Evolutionary conservation across 2,797 vertebrate genomes (phyloP), one percentile per base, ranked within the genome.

Genomic region (Clamator glandarius): DNA sequence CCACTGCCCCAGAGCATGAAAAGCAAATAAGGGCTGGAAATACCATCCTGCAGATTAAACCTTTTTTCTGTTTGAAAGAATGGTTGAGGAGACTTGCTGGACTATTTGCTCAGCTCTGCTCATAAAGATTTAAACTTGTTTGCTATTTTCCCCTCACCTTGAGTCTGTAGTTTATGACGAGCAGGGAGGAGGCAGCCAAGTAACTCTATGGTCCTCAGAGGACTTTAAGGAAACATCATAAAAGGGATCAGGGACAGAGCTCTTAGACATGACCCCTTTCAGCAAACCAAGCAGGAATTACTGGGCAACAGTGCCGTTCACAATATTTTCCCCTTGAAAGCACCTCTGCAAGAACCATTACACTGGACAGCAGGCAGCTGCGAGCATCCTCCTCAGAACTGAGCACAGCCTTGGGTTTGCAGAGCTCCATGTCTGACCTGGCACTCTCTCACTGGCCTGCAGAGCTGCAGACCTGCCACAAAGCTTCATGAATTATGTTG

Each of bases 231-330:
- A 77, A 92, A 50, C 85, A 92, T 87, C 87, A 48, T 94, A 93
- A 96, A 96, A 90, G 64, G 61, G 91, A 95, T 96, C 95, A 93
- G 80, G 84, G 93, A 67, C 85, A 84, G 61, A 74, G 64, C 85
- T 84, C 54, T 94, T 66, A 91, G 89, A 80, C 92, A 52, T 96
- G 93, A 91, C 91, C 92, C 54, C 36, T 90, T 41, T 84, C 52
- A 54, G 50, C 95, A 96, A 96, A 96, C 89, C 93, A 84, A 91
- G 82, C 82, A 83, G 61, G 50, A 92, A 83, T 96, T 84, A 87
- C 72, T 42, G 72, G 20, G 67, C 48, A 81, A 24, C 31, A 36
- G 44, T 15, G 42, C n/a, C 24, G 2, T 7, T 84, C 50, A 26
- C 92, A 36, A 15, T 11, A 29, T 90, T 93, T 90, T 84, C 85